phyloP scores from a whole-genome alignment of 2,113 vertebrate genomes.

The human region DNA sequence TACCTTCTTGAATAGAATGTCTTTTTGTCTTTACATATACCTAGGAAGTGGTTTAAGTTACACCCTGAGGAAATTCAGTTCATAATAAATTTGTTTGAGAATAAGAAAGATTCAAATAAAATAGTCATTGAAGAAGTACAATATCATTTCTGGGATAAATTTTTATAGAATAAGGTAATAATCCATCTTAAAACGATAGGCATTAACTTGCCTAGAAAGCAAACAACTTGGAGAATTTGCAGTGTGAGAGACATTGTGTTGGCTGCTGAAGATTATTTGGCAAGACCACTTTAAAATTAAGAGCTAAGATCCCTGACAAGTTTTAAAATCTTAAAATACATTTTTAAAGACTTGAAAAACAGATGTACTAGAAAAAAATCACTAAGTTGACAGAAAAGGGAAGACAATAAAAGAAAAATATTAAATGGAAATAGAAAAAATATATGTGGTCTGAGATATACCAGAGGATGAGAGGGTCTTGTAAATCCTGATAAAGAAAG shows the following conservation, averaged over 20 bases:
- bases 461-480: not conserved
- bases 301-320: not conserved
- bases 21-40: not conserved
- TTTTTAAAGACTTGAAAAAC: not conserved
- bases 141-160: not conserved
- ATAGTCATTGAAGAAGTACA: not conserved
- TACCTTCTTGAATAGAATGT: not conserved
- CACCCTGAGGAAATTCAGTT: not conserved
- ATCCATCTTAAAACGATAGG: not conserved
- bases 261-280: not conserved
- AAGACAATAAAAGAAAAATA: not conserved
- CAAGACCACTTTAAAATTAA: not conserved
- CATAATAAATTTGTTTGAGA: not conserved
- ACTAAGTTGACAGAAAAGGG: not conserved
- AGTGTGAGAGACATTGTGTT: not conserved
- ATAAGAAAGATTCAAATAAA: slow-evolving; percentile 30
- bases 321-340: not conserved
- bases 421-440: not conserved
- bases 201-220: not conserved
- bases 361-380: not conserved
- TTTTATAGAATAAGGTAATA: not conserved
- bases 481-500: not conserved
- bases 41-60: not conserved
- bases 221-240: not conserved
- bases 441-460: not conserved